Percentiles rank a stretch among this genome's conserved stretches.
phyloP scores from a whole-genome alignment of 1,140 invertebrate species.

The Archegozetes longisetosus region DNA sequence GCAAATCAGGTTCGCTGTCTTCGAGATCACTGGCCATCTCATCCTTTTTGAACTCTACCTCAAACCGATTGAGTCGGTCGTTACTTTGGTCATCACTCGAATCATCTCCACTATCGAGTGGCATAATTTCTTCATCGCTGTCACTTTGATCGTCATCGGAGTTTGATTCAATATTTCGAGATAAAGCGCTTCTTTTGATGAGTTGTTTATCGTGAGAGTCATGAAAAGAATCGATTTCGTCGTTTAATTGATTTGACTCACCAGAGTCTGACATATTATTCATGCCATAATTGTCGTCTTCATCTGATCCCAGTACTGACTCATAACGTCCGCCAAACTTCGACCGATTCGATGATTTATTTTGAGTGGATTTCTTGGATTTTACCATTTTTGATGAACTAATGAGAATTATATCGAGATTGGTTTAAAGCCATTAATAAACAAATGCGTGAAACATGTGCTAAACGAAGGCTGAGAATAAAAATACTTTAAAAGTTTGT shows the following conservation, averaged over 20 bases:
- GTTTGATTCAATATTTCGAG: background rate
- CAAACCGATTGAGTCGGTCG: background rate
- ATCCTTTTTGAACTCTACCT: constrained; percentile 11
- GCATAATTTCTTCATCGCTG: constrained; percentile 4
- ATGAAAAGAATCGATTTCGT: background rate
- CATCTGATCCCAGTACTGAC: background rate
- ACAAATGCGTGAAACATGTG: too few relatives aligned
- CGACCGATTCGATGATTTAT: too few relatives aligned
- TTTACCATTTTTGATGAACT: too few relatives aligned
- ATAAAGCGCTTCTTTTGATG: background rate
- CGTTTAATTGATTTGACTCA: background rate
- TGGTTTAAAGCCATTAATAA: too few relatives aligned
- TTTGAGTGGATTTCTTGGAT: too few relatives aligned
- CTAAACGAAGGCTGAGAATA: too few relatives aligned
- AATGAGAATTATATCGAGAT: too few relatives aligned
- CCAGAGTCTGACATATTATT: too few relatives aligned
- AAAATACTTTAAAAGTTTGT: too few relatives aligned
- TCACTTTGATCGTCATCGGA: background rate
- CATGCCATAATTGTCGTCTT: too few relatives aligned
- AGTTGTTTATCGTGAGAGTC: background rate
- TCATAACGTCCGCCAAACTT: too few relatives aligned
- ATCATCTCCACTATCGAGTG: background rate
- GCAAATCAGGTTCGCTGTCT: background rate
- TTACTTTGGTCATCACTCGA: constrained; percentile 5
- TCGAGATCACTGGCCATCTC: constrained; percentile 15